Evolutionary conservation across 2,797 vertebrate species (phyloP).

Genomic region (Alosa sapidissima): DNA sequence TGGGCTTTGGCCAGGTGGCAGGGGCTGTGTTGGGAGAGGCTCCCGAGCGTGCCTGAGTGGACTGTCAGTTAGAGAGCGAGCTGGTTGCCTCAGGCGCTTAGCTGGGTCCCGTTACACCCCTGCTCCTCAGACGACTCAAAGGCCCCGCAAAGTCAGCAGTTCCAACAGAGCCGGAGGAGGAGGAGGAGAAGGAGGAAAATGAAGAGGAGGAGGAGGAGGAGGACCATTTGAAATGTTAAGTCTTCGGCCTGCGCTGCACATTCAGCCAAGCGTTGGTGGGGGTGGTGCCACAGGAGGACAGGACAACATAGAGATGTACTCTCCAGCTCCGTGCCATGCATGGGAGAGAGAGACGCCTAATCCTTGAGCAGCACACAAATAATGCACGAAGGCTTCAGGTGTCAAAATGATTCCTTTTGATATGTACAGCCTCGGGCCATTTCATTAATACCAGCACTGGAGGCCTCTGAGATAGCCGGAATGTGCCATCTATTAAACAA

Average conservation of each 20-base stretch:
- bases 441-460: conserved; percentile 42
- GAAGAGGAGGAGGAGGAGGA: conserved; percentile 20
- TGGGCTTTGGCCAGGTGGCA: conserved; percentile 54
- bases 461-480: conserved; percentile 25
- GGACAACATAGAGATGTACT: conserved; percentile 48
- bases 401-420: conserved; percentile 52
- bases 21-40: conserved; percentile 52
- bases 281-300: conserved; percentile 8
- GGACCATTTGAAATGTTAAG: conserved; percentile 34
- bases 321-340: conserved; percentile 34
- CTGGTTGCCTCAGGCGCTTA: conserved; percentile 73
- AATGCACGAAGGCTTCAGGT: conserved; percentile 49
- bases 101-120: conserved; percentile 68
- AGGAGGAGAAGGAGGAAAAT: background rate
- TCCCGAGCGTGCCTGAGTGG: conserved; percentile 58
- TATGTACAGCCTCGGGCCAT: conserved; percentile 51
- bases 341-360: conserved; percentile 43
- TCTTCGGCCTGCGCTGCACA: conserved; percentile 21
- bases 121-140: conserved; percentile 64
- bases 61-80: conserved; percentile 66
- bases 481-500: conserved; percentile 26
- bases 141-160: conserved; percentile 68
- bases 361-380: conserved; percentile 44
- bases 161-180: conserved; percentile 26
- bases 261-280: conserved; percentile 21